phyloP scores from a whole-genome alignment of 1,140 invertebrate species.

The Macrobrachium nipponense region DNA sequence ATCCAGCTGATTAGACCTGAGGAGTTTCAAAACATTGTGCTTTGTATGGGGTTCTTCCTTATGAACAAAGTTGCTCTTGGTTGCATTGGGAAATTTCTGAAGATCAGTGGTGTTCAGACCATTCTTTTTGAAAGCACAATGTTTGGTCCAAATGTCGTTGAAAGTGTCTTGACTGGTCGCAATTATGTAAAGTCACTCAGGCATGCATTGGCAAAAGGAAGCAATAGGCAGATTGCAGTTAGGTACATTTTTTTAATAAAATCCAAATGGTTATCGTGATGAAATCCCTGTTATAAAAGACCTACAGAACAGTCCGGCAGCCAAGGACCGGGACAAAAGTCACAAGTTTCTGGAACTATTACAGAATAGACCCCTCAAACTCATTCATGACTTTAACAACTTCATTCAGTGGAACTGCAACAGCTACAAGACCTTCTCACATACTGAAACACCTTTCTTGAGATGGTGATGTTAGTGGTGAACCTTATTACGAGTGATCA shows the following conservation, averaged over 20 bases:
- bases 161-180: not conserved
- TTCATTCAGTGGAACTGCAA: not conserved
- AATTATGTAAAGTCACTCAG: not conserved
- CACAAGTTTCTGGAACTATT: not conserved
- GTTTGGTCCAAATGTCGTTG: constrained; percentile 14
- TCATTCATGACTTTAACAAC: not conserved
- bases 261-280: not conserved
- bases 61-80: no score
- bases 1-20: constrained; percentile 8
- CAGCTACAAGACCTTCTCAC: constrained; percentile 1
- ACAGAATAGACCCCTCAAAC: not conserved
- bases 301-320: not conserved
- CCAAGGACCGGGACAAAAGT: not conserved
- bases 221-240: not conserved
- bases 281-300: not conserved
- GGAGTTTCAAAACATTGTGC: constrained; percentile 13
- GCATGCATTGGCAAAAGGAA: not conserved
- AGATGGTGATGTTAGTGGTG: not conserved
- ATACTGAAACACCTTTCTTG: not conserved
- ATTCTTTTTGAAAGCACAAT: constrained; percentile 3
- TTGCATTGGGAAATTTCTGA: constrained; percentile 9
- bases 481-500: not conserved
- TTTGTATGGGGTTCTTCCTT: no score
- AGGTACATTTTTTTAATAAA: not conserved
- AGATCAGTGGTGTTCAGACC: constrained; percentile 5